These are phyloP conservation scores for Eupeodes corollae DNA, from an alignment of 1,140 invertebrate genomes.

Conservation along the genomic window DNA sequence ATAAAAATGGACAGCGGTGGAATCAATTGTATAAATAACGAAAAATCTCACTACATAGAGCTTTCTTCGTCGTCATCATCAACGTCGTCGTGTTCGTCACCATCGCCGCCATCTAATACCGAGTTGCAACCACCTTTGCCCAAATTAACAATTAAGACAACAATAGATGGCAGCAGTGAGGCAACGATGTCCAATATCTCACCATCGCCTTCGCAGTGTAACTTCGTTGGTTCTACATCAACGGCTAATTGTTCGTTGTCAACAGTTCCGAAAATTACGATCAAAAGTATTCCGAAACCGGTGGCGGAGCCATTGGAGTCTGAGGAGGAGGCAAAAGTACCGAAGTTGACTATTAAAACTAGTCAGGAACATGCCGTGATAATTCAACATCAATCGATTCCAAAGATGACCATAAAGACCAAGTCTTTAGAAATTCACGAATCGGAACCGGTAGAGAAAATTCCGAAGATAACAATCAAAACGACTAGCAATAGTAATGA, in stretches of 20 bases:
- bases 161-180: slow-evolving; percentile 17
- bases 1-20: slow-evolving; percentile 23
- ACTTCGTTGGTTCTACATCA: neutral
- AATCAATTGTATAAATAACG: neutral
- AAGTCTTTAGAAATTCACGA: slow-evolving; percentile 20
- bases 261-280: slow-evolving; percentile 10
- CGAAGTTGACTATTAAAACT: slow-evolving; percentile 34
- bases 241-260: neutral
- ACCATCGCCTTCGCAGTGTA: slow-evolving; percentile 14
- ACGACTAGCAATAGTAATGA: neutral
- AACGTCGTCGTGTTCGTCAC: neutral
- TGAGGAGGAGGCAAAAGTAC: slow-evolving; percentile 14
- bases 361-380: slow-evolving; percentile 29
- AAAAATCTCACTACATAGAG: neutral
- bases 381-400: slow-evolving; percentile 23
- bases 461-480: slow-evolving; percentile 12
- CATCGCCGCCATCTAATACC: neutral
- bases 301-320: neutral
- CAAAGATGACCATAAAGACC: slow-evolving; percentile 26
- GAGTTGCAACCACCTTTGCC: slow-evolving; percentile 10
- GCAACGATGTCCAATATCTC: slow-evolving; percentile 27
- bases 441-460: slow-evolving; percentile 5
- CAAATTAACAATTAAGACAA: slow-evolving; percentile 24
- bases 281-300: slow-evolving; percentile 7
- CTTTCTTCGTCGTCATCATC: neutral